Evolutionary conservation across 2,797 vertebrate genomes (phyloP).

Genomic region (Hypotaenidia philippensis): DNA sequence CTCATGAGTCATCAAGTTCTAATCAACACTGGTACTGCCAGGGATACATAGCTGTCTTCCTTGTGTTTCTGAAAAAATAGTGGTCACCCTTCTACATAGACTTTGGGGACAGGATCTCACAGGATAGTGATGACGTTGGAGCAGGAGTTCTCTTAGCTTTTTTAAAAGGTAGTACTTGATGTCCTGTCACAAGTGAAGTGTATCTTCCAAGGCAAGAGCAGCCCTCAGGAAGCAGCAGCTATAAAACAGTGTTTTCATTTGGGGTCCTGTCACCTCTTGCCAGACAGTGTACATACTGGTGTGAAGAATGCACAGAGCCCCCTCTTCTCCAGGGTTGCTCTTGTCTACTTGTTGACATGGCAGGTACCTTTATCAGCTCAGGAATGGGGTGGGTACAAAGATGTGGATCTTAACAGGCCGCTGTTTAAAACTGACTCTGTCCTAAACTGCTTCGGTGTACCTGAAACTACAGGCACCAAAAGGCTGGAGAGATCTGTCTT

Average conservation of each 20-base stretch:
- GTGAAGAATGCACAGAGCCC: neutral
- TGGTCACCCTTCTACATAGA: neutral
- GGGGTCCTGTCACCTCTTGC: neutral
- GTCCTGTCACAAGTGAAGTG: neutral
- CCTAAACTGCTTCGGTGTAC: neutral
- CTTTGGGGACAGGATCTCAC: neutral
- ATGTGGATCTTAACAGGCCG: neutral
- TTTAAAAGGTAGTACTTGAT: neutral
- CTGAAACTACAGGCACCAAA: neutral
- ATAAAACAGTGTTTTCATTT: neutral
- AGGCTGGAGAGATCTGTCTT: neutral
- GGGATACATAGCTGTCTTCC: neutral
- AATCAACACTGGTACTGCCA: neutral
- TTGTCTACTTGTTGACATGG: neutral
- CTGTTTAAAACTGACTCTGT: neutral
- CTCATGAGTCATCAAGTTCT: constrained; percentile 29
- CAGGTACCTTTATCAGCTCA: neutral
- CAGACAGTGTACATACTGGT: rapidly evolving
- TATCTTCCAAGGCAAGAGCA: neutral
- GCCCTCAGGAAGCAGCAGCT: neutral
- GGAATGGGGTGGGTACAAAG: neutral
- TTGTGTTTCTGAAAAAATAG: neutral
- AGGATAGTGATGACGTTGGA: neutral
- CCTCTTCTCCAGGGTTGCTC: neutral
- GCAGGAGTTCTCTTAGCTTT: neutral